Conservation (phyloP, 2,888 invertebrate species). For the Acrocera orbiculus region DNA sequence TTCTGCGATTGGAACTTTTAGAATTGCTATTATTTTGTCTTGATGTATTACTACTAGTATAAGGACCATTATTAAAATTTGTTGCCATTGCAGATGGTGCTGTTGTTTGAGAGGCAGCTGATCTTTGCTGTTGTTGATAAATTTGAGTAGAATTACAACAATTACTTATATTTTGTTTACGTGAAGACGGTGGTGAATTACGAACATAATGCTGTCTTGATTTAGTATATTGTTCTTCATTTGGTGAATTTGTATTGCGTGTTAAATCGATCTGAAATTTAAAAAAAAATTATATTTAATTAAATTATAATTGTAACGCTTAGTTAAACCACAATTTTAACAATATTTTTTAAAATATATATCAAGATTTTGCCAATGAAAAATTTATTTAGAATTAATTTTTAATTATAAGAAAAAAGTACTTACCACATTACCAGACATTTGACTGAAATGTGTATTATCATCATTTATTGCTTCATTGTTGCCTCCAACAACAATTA, state of each 20-base stretch:
- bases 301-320: too few relatives aligned
- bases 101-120: slow-evolving; percentile 13
- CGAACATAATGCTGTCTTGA: slow-evolving; percentile 8
- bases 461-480: slow-evolving; percentile 4
- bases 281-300: not conserved
- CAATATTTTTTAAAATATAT: too few relatives aligned
- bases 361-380: not conserved
- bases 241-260: slow-evolving; percentile 11
- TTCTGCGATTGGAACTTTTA: slow-evolving; percentile 7
- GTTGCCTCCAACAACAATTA: slow-evolving; percentile 4
- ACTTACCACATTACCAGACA: slow-evolving; percentile 9
- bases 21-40: not conserved
- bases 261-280: slow-evolving; percentile 11
- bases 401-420: not conserved
- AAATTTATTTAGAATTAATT: too few relatives aligned
- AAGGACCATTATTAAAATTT: not conserved
- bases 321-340: too few relatives aligned
- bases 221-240: slow-evolving; percentile 8
- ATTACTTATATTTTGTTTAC: slow-evolving; percentile 7
- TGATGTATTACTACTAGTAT: not conserved
- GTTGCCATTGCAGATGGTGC: slow-evolving; percentile 10
- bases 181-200: slow-evolving; percentile 10
- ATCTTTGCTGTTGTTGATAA: slow-evolving; percentile 8
- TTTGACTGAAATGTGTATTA: slow-evolving; percentile 9
- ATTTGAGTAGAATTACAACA: not conserved